Conservation (phyloP, 2,888 invertebrate species). For the Cerceris rybyensis region DNA sequence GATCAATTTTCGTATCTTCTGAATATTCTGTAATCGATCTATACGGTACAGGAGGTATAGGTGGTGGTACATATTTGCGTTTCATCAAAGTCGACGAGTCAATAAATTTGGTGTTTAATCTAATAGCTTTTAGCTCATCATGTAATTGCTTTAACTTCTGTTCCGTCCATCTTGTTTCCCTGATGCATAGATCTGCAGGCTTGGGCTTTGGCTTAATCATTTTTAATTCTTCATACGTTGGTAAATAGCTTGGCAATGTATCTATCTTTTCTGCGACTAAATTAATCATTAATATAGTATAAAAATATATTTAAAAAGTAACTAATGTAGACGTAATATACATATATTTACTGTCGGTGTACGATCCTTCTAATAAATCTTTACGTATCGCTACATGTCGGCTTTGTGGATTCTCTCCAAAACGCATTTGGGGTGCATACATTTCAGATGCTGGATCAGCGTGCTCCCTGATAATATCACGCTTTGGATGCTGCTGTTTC, state of each 20-base stretch:
- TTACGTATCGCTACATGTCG: conserved; percentile 82
- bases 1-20: conserved; percentile 81
- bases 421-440: conserved; percentile 85
- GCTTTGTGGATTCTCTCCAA: conserved; percentile 85
- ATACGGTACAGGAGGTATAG: conserved; percentile 48
- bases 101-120: conserved; percentile 55
- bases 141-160: conserved; percentile 85
- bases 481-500: conserved; percentile 33
- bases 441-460: conserved; percentile 85
- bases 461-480: conserved; percentile 49
- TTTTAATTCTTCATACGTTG: conserved; percentile 82
- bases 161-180: conserved; percentile 87
- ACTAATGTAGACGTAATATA: no score
- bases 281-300: conserved; percentile 66
- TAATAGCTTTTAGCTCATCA: conserved; percentile 84
- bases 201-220: conserved; percentile 76
- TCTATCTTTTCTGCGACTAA: conserved; percentile 83
- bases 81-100: conserved; percentile 61
- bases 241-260: conserved; percentile 83
- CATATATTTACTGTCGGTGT: conserved; percentile 51
- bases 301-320: no score
- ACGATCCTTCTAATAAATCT: conserved; percentile 48
- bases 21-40: conserved; percentile 26
- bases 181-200: conserved; percentile 82
- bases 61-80: conserved; percentile 56